Evolutionary conservation across 2,113 vertebrate genomes (phyloP).

Genomic region (Trogon surrucura): DNA sequence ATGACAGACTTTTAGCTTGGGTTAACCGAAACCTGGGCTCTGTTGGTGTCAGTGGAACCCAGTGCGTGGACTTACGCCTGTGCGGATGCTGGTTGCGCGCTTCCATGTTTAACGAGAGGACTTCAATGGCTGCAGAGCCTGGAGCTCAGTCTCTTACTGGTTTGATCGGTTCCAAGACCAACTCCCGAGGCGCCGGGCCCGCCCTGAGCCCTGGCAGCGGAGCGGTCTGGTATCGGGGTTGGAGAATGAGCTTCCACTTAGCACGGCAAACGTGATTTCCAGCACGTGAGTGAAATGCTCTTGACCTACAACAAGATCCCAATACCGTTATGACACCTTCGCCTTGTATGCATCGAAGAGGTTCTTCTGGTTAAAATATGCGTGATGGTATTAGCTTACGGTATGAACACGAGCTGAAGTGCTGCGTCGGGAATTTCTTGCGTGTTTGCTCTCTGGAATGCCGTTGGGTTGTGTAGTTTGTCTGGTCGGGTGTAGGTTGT

Average conservation of each 20-base stretch:
- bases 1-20: background rate
- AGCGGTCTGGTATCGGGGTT: background rate
- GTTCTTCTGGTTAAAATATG: background rate
- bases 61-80: rapidly evolving
- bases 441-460: background rate
- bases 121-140: background rate
- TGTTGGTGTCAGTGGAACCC: background rate
- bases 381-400: background rate
- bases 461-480: background rate
- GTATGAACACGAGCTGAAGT: background rate
- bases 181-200: background rate
- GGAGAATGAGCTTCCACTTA: background rate
- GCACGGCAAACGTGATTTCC: background rate
- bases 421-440: background rate
- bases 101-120: background rate
- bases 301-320: background rate
- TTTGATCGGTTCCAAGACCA: background rate
- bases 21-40: background rate
- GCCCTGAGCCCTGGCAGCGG: rapidly evolving
- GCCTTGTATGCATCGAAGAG: background rate
- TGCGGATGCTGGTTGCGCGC: rapidly evolving
- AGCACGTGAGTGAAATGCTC: background rate
- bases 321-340: background rate
- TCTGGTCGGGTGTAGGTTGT: background rate
- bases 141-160: background rate